These are phyloP conservation scores for Drosophila orena DNA, from an alignment of 1,140 invertebrate genomes.

Conservation along the genomic window DNA sequence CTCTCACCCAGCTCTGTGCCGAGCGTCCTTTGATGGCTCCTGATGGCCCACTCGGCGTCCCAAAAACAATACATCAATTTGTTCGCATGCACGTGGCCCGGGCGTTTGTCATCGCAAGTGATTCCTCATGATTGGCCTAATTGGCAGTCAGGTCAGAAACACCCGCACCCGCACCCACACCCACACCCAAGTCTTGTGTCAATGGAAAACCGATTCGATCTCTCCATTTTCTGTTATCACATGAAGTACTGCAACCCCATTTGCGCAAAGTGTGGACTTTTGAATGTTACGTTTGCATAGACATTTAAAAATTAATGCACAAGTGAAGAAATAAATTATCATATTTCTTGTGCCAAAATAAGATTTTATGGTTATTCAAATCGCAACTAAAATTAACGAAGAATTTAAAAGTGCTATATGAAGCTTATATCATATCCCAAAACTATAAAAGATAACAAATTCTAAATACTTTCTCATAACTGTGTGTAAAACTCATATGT, in stretches of 20 bases:
- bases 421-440: too few relatives aligned
- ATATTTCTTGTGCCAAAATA: too few relatives aligned
- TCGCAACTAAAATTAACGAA: too few relatives aligned
- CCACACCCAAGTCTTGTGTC: too few relatives aligned
- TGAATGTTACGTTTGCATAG: neutral
- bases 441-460: too few relatives aligned
- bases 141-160: slow-evolving; percentile 68
- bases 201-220: slow-evolving; percentile 26
- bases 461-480: neutral
- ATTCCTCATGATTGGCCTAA: slow-evolving; percentile 73
- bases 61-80: slow-evolving; percentile 77
- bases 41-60: slow-evolving; percentile 18
- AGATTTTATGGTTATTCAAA: too few relatives aligned
- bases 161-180: slow-evolving; percentile 2
- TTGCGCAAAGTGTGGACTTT: slow-evolving; percentile 1
- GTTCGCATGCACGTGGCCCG: slow-evolving; percentile 49
- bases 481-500: neutral
- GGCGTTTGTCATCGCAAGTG: slow-evolving; percentile 50
- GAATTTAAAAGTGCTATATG: too few relatives aligned
- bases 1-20: slow-evolving; percentile 10
- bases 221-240: neutral
- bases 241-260: slow-evolving; percentile 12
- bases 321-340: neutral
- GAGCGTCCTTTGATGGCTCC: slow-evolving; percentile 7
- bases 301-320: neutral